Base-by-base conservation (phyloP, 2,888 invertebrate genomes). In the Gortyna flavago region DNA sequence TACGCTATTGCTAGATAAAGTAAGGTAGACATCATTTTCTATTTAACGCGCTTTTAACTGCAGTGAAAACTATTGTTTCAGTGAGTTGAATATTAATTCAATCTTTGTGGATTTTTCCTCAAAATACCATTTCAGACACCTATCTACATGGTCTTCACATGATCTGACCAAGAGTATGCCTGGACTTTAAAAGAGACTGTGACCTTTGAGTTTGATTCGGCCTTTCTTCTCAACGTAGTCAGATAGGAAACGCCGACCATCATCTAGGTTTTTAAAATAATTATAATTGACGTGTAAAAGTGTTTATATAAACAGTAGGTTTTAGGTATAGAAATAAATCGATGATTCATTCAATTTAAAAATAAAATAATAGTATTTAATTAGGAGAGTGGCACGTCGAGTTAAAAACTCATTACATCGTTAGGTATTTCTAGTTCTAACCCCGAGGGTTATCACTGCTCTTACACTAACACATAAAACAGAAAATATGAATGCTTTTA, bases 401-500 rank as follows among this genome's bases (percentile, higher is more conserved):
- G 64, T 29, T 72, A 62, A 61, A 64, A 75, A 57, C 75, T 51
- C 61, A 57, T 72, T 13, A 35, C 69, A 69, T 35, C 44, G 61
- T 71, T 65, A n/a, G n/a, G n/a, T n/a, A 71, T 68, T 81, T 70
- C 48, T 69, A 51, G 44, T 61, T 75, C 51, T 54, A 81, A 67
- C 54, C 78, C 72, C 78, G 1, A 65, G 72, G 80, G 74, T 16
- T 72, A 74, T 72, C 61, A 72, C 85, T 72, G 62, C 79, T 81
- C 72, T 79, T 64, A 81, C 69, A 77, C 64, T 73, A 51, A 61
- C 57, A 69, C 65, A 76, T 79, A 79, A 79, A 77, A 72, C 68
- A 76, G 76, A 79, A 80, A 88, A 81, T 85, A 84, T 81, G 77
- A 81, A 80, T 81, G 81, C 87, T 84, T 87, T 86, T 80, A 87